Base-by-base conservation (phyloP, 2,113 vertebrate species). In the Speoplatyrhinus poulsoni region DNA sequence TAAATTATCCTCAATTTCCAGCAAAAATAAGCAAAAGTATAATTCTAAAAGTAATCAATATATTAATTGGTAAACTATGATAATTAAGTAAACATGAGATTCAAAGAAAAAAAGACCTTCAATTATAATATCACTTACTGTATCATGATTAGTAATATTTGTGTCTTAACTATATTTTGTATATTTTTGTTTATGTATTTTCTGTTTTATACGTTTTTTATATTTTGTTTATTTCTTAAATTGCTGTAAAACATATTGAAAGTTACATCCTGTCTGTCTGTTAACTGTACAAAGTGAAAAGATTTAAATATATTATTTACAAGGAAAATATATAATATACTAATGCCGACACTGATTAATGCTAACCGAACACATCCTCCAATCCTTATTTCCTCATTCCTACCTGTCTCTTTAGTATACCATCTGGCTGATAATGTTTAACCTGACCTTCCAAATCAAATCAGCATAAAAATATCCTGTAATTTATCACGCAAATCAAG, bases 201-300 rank as follows among this genome's bases (percentile, higher is more conserved):
- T 73, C 81, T 62, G 32, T 90, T 90, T 90, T 87, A 68, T 77
- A 49, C 62, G 69, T 85, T 89, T 86, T 84, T 84, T 79, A 90
- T 60, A 19, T 64, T 89, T 88, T 88, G 52, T 84, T 89, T 90
- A 88, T 90, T 86, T 92, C 90, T 88, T 90, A 87, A 90, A 89
- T 89, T 67, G 78, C 75, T 93, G 89, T 87, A 92, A 92, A 93
- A 93, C 87, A 84, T 90, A 85, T 87, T 87, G 79, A 91, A 92
- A 92, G 89, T 85, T 92, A 91, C 91, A 89, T 93, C 88, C 89
- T 90, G 85, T 88, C 90, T 93, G 89, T 92, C 87, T 89, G 86
- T 88, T 86, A 77, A 89, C 88, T 93, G 89, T 91, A 91, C 87
- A 92, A 93, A 93, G 87, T 89, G 91, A 92, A 90, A 91, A 90